These are phyloP conservation scores for Rhagoletis pomonella DNA, from an alignment of 1,140 invertebrate species.

Conservation along the genomic window DNA sequence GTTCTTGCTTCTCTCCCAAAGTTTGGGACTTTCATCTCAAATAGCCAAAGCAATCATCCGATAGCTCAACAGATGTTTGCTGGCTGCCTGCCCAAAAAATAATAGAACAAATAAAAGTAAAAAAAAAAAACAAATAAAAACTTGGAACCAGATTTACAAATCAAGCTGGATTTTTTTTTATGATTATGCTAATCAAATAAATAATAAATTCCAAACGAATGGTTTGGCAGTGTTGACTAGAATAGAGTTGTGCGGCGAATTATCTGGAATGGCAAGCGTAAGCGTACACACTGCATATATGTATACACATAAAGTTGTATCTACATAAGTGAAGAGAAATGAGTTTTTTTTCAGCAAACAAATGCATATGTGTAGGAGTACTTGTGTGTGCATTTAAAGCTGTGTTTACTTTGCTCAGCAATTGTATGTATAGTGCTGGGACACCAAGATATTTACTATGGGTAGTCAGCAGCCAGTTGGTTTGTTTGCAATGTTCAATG, in stretches of 20 bases:
- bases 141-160: slow-evolving; percentile 68
- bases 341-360: background rate
- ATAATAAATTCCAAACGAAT: slow-evolving; percentile 68
- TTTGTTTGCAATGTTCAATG: background rate
- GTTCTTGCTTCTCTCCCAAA: background rate
- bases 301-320: background rate
- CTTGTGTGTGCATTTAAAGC: background rate
- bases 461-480: background rate
- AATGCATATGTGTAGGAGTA: background rate
- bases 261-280: background rate
- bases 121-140: background rate
- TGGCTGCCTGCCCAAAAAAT: background rate
- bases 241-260: background rate
- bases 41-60: background rate
- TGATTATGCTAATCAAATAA: slow-evolving; percentile 72
- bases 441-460: background rate
- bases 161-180: slow-evolving; percentile 69
- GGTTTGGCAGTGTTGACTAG: background rate
- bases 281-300: background rate
- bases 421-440: background rate
- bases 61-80: slow-evolving; percentile 19
- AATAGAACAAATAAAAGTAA: background rate
- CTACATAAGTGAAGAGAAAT: background rate
- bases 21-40: background rate
- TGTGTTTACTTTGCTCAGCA: background rate